Conservation (phyloP, 2,888 invertebrate species). For the Eristalinus sepulchralis region DNA sequence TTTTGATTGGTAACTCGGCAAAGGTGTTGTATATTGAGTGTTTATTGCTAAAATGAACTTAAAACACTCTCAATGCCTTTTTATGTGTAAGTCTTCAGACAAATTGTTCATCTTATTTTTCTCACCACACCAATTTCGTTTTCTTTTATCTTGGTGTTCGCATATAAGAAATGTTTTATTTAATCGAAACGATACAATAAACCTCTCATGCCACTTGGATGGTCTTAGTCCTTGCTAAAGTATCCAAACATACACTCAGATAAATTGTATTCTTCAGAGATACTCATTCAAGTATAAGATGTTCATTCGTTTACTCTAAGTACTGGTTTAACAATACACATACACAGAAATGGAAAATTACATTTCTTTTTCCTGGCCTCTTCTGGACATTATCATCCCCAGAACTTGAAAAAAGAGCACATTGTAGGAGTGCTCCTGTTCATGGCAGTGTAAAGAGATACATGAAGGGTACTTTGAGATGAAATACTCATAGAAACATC, state of each 20-base stretch:
- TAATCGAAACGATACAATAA: slow-evolving; percentile 40
- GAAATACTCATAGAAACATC: slow-evolving; percentile 3
- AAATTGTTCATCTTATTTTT: slow-evolving; percentile 48
- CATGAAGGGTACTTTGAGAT: slow-evolving; percentile 18
- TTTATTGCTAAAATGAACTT: slow-evolving; percentile 2
- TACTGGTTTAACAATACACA: slow-evolving; percentile 30
- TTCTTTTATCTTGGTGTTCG: slow-evolving; percentile 13
- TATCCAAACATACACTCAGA: slow-evolving; percentile 37
- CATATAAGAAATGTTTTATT: slow-evolving; percentile 25
- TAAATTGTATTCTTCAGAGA: slow-evolving; percentile 30
- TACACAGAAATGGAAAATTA: slow-evolving; percentile 19
- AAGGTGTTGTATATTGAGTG: slow-evolving; percentile 43
- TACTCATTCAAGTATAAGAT: slow-evolving; percentile 46
- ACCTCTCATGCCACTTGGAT: slow-evolving; percentile 41
- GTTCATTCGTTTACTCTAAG: slow-evolving; percentile 60
- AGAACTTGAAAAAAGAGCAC: background rate
- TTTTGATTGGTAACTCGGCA: slow-evolving; percentile 55
- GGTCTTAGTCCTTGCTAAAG: slow-evolving; percentile 1
- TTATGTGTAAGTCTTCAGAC: slow-evolving; percentile 18
- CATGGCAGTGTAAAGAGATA: slow-evolving; percentile 18
- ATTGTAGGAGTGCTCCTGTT: slow-evolving; percentile 11
- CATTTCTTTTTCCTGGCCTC: slow-evolving; percentile 28
- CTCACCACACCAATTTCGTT: slow-evolving; percentile 13
- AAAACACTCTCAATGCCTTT: background rate
- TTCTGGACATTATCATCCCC: slow-evolving; percentile 19